Conservation (phyloP, 2,888 invertebrate species). For the Blastobasis lacticolella region DNA sequence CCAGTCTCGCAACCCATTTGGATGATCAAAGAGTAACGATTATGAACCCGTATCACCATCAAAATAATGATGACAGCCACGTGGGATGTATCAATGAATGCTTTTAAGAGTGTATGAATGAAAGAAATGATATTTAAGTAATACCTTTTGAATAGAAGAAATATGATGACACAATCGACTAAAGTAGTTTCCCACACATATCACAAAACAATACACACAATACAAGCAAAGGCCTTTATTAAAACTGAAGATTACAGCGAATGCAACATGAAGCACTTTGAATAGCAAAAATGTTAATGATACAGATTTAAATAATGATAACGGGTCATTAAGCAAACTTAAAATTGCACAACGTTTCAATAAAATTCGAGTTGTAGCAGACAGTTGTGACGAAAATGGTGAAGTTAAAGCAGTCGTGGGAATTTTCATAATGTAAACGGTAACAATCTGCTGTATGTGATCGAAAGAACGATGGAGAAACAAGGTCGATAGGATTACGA, state of each 20-base stretch:
- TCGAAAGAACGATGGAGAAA: constrained; percentile 13
- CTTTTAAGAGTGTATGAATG: no score
- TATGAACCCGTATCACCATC: no score
- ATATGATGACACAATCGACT: no score
- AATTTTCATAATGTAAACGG: constrained; percentile 46
- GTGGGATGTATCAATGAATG: no score
- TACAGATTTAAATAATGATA: not conserved
- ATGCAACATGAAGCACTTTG: not conserved
- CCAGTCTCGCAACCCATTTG: no score
- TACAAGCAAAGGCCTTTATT: not conserved
- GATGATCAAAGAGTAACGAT: no score
- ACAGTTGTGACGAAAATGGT: constrained; percentile 26
- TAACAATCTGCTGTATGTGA: constrained; percentile 41
- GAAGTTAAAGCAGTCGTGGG: constrained; percentile 36
- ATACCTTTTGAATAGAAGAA: no score
- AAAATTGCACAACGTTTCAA: constrained; percentile 1
- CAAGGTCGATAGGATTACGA: not conserved
- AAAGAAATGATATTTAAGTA: no score
- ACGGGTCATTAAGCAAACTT: not conserved
- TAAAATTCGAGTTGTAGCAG: constrained; percentile 11
- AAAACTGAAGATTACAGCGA: not conserved
- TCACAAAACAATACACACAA: no score
- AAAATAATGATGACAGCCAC: no score
- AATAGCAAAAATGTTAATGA: not conserved
- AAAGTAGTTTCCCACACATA: no score